Base-by-base conservation (phyloP, 2,113 vertebrate species). In the Eolophus roseicapilla region DNA sequence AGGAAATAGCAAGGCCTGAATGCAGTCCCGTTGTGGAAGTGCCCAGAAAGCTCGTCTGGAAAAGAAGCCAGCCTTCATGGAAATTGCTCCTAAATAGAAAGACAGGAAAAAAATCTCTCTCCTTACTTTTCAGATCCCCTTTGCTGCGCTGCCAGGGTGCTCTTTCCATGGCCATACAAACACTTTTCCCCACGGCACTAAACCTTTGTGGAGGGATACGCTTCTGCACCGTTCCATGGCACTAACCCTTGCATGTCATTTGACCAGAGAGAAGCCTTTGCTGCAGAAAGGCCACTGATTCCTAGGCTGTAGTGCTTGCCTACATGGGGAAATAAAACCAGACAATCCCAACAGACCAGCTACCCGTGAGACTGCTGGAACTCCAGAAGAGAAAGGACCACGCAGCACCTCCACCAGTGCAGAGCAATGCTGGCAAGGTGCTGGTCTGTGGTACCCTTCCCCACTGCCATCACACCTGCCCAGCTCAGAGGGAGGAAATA, bases 371-470 rank as follows among this genome's bases (percentile, higher is more conserved):
- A 3, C n/a, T 47, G 17, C 31, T 70, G 79, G 33, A 64, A 25
- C n/a, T 49, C 46, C 41, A 43, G 43, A 43, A 44, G 21, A 55
- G 55, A n/a, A 24, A n/a, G 18, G 49, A 49, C 49, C 20, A 2
- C 0, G 4, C 2, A 49, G 27, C 24, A 19, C 11, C 39, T 65
- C 52, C 43, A 29, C 11, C 31, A 13, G 17, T 19, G 20, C 57
- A 13, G 5, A 0, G 2, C 0, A 2, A 44, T 43, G 46, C 41
- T 13, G 24, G 60, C 2, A 17, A 44, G 68, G n/a, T 0, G 4
- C 49, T 87, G 59, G 24, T 46, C 63, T 86, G 62, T 3, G 1
- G 29, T 17, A 7, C 47, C 24, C 37, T 55, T 35, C 52, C 17
- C 49, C 35, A 8, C 14, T 21, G 46, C 9, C 7, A 3, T 28